A percentile compares a stretch with the other conserved stretches of the same genome.
phyloP scores from a whole-genome alignment of 2,113 vertebrate species.

The Prietella phreatophila region DNA sequence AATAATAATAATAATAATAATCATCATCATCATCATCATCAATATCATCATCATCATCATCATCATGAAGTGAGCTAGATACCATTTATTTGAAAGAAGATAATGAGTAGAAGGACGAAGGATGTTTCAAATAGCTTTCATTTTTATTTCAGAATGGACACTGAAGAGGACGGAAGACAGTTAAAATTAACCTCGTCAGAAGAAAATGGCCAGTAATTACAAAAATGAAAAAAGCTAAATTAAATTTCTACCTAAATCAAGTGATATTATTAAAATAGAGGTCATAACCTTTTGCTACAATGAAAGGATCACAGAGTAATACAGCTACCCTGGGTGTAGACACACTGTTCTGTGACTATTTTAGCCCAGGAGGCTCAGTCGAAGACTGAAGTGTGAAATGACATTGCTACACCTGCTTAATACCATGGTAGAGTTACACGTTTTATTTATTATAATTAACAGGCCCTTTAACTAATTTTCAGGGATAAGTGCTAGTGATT shows the following conservation, averaged over 20 bases:
- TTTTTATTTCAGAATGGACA: background rate
- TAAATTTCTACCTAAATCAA: background rate
- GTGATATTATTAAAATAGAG: conserved; percentile 5
- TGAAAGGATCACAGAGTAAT: conserved; percentile 10
- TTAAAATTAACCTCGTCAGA: conserved; percentile 5
- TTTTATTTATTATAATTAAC: conserved; percentile 30
- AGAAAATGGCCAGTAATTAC: too few species aligned
- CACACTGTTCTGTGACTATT: conserved; percentile 15
- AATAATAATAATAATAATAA: background rate
- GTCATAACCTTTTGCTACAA: conserved; percentile 13
- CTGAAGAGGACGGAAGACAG: background rate
- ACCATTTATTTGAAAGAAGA: background rate
- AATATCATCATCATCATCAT: too few species aligned
- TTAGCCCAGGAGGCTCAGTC: conserved; percentile 21
- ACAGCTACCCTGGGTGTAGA: background rate
- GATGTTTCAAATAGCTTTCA: background rate
- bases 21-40: too few species aligned
- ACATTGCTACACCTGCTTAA: conserved; percentile 33
- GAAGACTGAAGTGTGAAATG: conserved; percentile 43
- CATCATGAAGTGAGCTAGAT: background rate
- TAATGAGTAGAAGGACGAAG: background rate
- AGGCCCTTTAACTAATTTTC: conserved; percentile 6
- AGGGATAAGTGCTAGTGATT: conserved; percentile 1
- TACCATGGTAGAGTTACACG: conserved; percentile 30
- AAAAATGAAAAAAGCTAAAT: too few species aligned